Conservation (phyloP, 2,888 invertebrate species). For the Heliconius ethilla region DNA sequence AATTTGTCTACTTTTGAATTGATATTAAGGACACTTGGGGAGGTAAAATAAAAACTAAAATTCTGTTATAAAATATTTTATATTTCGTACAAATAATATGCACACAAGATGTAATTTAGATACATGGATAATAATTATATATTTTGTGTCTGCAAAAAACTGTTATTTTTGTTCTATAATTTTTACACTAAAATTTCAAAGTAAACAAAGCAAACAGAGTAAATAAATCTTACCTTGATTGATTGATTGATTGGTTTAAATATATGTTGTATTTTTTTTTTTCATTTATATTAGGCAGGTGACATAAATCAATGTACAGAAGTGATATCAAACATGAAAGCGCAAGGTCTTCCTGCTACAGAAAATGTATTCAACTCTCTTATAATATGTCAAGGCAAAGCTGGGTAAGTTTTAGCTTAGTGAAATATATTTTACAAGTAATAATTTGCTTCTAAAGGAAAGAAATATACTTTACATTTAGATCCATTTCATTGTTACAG, state of each 20-base stretch:
- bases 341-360: conserved; percentile 75
- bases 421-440: background rate
- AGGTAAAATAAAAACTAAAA: conserved; percentile 56
- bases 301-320: conserved; percentile 81
- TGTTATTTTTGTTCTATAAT: no score
- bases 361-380: conserved; percentile 83
- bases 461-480: background rate
- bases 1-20: conserved; percentile 80
- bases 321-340: conserved; percentile 84
- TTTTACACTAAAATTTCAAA: no score
- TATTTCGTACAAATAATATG: no score
- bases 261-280: background rate
- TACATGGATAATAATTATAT: no score
- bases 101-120: no score
- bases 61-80: no score
- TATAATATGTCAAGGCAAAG: conserved; percentile 82
- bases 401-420: conserved; percentile 66
- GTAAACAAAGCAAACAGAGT: no score
- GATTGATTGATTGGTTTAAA: no score
- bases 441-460: background rate
- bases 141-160: no score
- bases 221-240: no score
- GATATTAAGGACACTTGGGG: conserved; percentile 81
- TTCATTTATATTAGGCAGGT: conserved; percentile 66
- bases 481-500: background rate